Conservation (phyloP, 2,888 invertebrate species). For the Parapristionchus giblindavisi region DNA sequence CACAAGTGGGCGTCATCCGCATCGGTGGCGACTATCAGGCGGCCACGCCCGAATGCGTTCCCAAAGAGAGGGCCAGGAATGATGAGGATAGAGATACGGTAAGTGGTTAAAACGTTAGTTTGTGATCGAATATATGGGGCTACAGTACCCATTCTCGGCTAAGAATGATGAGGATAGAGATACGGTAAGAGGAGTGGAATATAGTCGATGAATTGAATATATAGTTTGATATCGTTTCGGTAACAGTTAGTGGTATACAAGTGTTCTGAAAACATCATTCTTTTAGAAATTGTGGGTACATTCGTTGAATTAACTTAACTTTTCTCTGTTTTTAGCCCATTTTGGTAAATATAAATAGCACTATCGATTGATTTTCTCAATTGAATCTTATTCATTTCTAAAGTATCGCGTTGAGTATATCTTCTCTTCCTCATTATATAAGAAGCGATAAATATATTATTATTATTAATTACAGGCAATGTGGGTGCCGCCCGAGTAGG, state of each 20-base stretch:
- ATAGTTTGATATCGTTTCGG: background rate
- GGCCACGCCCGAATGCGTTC: background rate
- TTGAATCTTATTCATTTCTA: too few relatives aligned
- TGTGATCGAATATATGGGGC: too few relatives aligned
- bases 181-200: background rate
- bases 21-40: constrained; percentile 36
- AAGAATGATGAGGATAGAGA: constrained; percentile 6
- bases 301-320: too few relatives aligned
- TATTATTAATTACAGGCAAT: too few relatives aligned
- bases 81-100: constrained; percentile 36
- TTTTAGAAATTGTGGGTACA: too few relatives aligned
- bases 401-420: too few relatives aligned
- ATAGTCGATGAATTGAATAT: background rate
- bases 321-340: too few relatives aligned
- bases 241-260: background rate
- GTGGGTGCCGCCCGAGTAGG: constrained; percentile 26
- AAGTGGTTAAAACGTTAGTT: background rate
- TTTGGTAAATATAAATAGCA: too few relatives aligned
- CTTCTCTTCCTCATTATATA: too few relatives aligned
- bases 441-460: too few relatives aligned
- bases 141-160: too few relatives aligned
- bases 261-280: background rate
- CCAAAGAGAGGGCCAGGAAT: constrained; percentile 15
- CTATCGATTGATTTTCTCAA: too few relatives aligned
- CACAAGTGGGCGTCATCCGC: constrained; percentile 29